Evolutionary conservation across 2,113 vertebrate genomes (phyloP).

Genomic region (Chaenogobius annularis): DNA sequence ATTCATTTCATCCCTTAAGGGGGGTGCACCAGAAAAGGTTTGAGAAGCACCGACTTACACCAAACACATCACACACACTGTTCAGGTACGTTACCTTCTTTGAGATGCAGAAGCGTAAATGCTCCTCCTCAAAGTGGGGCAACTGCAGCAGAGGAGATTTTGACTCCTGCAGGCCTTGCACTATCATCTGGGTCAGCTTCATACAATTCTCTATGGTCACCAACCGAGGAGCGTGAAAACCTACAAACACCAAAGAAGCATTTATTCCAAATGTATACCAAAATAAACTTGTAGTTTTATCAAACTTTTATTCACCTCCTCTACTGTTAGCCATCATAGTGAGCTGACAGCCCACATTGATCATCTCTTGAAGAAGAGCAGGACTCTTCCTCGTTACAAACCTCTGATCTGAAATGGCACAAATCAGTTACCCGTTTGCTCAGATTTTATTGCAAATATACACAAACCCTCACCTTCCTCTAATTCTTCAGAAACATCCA

Average conservation of each 20-base stretch:
- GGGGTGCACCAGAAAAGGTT: no score
- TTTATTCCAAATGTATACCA: neutral
- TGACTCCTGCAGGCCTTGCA: slow-evolving; percentile 95
- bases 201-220: slow-evolving; percentile 97
- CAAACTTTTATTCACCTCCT: slow-evolving; percentile 81
- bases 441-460: neutral
- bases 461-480: slow-evolving; percentile 86
- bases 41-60: neutral
- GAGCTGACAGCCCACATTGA: slow-evolving; percentile 96
- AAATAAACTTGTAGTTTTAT: neutral
- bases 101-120: slow-evolving; percentile 86
- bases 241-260: slow-evolving; percentile 45
- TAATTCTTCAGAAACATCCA: slow-evolving; percentile 91
- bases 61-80: neutral
- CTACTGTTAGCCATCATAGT: slow-evolving; percentile 98
- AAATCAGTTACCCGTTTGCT: neutral
- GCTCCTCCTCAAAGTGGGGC: slow-evolving; percentile 96
- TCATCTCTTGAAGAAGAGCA: slow-evolving; percentile 96
- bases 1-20: no score
- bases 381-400: slow-evolving; percentile 96
- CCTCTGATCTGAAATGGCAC: slow-evolving; percentile 86
- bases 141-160: slow-evolving; percentile 95
- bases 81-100: slow-evolving; percentile 71
- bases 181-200: slow-evolving; percentile 97
- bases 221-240: slow-evolving; percentile 92